A percentile compares a stretch with the other conserved stretches of the same genome.
These are phyloP conservation scores for Boloria euphrosyne DNA, from an alignment of 2,888 invertebrate species.

Conservation along the genomic window DNA sequence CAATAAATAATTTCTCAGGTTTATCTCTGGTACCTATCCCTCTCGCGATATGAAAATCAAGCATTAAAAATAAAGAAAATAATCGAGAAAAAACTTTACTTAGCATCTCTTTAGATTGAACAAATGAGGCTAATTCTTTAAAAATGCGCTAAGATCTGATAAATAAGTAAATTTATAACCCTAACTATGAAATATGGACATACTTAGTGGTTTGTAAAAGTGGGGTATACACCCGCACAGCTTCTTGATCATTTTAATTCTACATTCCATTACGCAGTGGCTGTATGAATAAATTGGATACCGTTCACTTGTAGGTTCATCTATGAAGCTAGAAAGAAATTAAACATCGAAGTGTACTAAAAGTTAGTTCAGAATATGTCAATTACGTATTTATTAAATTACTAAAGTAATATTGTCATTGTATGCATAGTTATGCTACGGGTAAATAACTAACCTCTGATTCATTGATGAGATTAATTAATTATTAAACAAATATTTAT, in stretches of 20 bases:
- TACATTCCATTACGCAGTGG: conserved; percentile 87
- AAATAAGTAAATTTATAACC: neutral
- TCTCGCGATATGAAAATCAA: too few relatives aligned
- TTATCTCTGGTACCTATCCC: too few relatives aligned
- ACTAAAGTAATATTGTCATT: neutral
- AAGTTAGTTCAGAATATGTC: neutral
- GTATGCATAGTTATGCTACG: too few relatives aligned
- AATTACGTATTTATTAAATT: neutral
- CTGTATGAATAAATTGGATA: conserved; percentile 87
- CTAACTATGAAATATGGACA: conserved; percentile 44
- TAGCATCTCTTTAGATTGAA: too few relatives aligned
- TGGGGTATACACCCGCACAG: conserved; percentile 88
- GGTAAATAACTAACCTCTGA: too few relatives aligned
- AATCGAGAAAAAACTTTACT: too few relatives aligned
- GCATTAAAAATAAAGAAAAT: too few relatives aligned
- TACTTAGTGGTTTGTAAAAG: conserved; percentile 86
- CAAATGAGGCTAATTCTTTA: too few relatives aligned
- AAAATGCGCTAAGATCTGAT: too few relatives aligned
- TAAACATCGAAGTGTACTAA: neutral
- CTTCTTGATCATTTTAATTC: conserved; percentile 82
- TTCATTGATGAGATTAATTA: too few relatives aligned
- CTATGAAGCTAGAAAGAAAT: conserved; percentile 55
- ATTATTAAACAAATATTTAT: too few relatives aligned
- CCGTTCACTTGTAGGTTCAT: conserved; percentile 62
- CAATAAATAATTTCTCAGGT: too few relatives aligned